phyloP scores from a whole-genome alignment of 2,888 invertebrate species.

The Hemaris fuciformis region DNA sequence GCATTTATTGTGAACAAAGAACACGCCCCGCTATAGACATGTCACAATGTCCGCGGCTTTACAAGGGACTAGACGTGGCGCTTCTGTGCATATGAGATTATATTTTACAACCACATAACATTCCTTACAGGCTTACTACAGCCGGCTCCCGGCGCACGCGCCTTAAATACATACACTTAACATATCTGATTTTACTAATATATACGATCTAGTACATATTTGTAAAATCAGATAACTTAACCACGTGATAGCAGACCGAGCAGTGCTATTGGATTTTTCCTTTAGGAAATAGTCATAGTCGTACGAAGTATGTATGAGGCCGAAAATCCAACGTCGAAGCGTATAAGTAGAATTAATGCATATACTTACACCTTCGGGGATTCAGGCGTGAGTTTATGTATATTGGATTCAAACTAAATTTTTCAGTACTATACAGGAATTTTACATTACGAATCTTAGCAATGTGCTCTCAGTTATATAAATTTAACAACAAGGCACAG shows the following conservation, averaged over 20 bases:
- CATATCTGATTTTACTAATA: background rate
- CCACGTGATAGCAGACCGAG: too few species aligned
- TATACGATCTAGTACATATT: background rate
- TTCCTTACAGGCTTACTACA: too few species aligned
- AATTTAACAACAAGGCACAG: conserved; percentile 23
- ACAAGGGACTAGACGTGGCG: background rate
- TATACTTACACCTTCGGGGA: too few species aligned
- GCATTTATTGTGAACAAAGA: background rate
- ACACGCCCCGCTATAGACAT: background rate
- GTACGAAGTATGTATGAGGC: too few species aligned
- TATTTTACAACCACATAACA: background rate
- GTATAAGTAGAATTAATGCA: too few species aligned
- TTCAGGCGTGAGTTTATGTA: too few species aligned
- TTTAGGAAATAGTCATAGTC: too few species aligned
- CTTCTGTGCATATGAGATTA: background rate
- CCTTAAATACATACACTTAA: background rate
- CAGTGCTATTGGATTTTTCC: too few species aligned
- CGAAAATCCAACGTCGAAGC: too few species aligned
- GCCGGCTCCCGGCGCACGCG: background rate
- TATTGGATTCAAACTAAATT: too few species aligned
- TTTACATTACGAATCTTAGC: background rate
- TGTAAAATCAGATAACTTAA: too few species aligned
- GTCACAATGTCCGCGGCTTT: background rate
- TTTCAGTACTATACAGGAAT: background rate
- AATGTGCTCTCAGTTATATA: conserved; percentile 15